Base-by-base conservation (phyloP, 2,113 vertebrate species). In the Engraulis encrasicolus region DNA sequence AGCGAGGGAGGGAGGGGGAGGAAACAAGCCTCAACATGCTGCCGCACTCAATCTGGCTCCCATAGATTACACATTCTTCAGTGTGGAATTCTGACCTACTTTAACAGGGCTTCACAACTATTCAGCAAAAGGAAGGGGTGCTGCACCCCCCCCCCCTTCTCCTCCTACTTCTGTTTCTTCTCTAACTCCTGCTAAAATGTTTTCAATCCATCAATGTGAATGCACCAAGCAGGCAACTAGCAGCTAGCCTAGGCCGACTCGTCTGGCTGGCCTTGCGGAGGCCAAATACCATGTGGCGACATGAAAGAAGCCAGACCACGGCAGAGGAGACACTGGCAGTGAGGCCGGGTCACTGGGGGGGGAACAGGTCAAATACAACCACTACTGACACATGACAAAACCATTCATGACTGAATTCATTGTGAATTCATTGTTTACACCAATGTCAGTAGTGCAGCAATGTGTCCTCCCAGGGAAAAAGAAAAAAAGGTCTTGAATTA, bases 61-160 rank as follows among this genome's bases (percentile, higher is more conserved):
- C 83, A 92, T 87, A 90, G 92, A 93, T 88, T 85, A 88, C 78
- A 85, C 81, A 34, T 91, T 90, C 91, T 89, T 92, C 85, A n/a
- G 86, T 88, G 78, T 92, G 89, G 91, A 94, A 93, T 92, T 90
- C 9, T 93, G 93, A 95, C 94, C 93, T 90, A 93, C 87, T 94
- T 94, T 93, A 49, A 31, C 17, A 89, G 91, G 93, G 88, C 90
- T 89, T 89, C 86, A 93, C 84, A 83, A 91, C 86, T 88, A 84
- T 91, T 90, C 81, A 66, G 85, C n/a, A 74, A 74, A 15, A 31
- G n/a, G n/a, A 20, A 2, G n/a, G n/a, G n/a, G n/a, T n/a, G n/a
- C n/a, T n/a, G n/a, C n/a, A n/a, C n/a, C n/a, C n/a, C n/a, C n/a
- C n/a, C n/a, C n/a, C n/a, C n/a, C n/a, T n/a, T n/a, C n/a, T n/a